Evolutionary conservation across 2,797 vertebrate genomes (phyloP), one percentile per base, ranked within the genome.

Genomic region (Buceros bicornis): DNA sequence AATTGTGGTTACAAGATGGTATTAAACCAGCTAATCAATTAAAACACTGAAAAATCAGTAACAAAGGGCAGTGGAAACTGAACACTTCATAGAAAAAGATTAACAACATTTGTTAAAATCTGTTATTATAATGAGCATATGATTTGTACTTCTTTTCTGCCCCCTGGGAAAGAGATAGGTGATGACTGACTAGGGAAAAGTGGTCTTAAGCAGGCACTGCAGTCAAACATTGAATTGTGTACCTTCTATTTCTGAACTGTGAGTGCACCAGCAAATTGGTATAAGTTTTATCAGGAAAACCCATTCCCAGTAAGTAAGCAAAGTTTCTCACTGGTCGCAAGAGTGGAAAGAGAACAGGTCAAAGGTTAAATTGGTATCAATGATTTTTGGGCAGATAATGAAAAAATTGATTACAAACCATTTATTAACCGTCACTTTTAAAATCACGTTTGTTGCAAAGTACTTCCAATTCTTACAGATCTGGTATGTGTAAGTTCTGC

Each of bases 271-370:
- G 72, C 42, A 93, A 94, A 86, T 3, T 3, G 84, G 65, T 13
- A 71, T 8, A 70, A 83, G 74, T 42, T 14, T 35, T n/a, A 71
- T 28, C 6, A 25, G 31, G 16, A 86, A 86, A 88, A 90, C 47
- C 18, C 82, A 78, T 67, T 70, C 43, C 56, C 50, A 88, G 77
- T 65, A 80, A 87, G 48, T 69, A 91, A 57, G 54, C 56, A 64
- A 87, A 74, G 11, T 54, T 95, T 76, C 50, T 78, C 24, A 81
- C 17, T 65, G n/a, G 37, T 78, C 18, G 86, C 2, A 4, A 58
- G 35, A 4, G 12, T 53, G 25, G n/a, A 83, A 90, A 85, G 16
- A 37, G 22, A 43, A 92, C 22, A 73, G 29, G 61, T 28, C 35
- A 84, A 78, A 81, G 40, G 29, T 4, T 70, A 53, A 71, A 54